Base-by-base conservation (phyloP, 2,888 invertebrate genomes). In the Smittia aterrima region DNA sequence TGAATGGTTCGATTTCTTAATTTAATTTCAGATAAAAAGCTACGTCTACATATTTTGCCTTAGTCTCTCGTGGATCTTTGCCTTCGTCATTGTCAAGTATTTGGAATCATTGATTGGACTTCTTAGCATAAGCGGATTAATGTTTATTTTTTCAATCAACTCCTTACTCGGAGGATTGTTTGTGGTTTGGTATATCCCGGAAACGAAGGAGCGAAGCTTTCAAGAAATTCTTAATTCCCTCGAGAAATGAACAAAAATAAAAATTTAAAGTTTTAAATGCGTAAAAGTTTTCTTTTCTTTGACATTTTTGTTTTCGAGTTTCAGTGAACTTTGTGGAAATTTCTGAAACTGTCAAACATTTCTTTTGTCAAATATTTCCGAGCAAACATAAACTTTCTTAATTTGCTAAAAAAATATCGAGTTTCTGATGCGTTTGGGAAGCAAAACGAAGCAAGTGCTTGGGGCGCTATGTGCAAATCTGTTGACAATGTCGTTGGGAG, bases 1-100 rank as follows among this genome's bases (percentile, higher is more conserved):
- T 47, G 47, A 3, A 4, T 47, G 13, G 3, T 4, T n/a, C 47
- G 4, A n/a, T 22, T 58, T 18, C 4, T 58, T 2, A 18, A 3
- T 58, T 58, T 18, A 32, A 32, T 47, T n/a, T 16, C 47, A 47
- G 47, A 47, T 47, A n/a, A 47, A 47, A 47, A 47, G 47, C 16
- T 47, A n/a, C 47, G 22, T 58, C 6, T 58, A 58, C 58, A 58
- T 18, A 13, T 58, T 58, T 11, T 58, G 58, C 22, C 58, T 58
- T 1, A 20, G 58, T 11, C 58, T 58, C 22, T 58, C 58, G 18
- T 58, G 58, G 58, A 11, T 47, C 2, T 58, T 58, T n/a, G 58
- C 58, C n/a, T 58, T 58, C 22, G 13, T 58, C 58, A 58, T 58
- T 20, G 9, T 58, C 18, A 58, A 58, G 22, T 58, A 58, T 22